Conservation (phyloP, 2,113 vertebrate genomes). For the Parus major region DNA sequence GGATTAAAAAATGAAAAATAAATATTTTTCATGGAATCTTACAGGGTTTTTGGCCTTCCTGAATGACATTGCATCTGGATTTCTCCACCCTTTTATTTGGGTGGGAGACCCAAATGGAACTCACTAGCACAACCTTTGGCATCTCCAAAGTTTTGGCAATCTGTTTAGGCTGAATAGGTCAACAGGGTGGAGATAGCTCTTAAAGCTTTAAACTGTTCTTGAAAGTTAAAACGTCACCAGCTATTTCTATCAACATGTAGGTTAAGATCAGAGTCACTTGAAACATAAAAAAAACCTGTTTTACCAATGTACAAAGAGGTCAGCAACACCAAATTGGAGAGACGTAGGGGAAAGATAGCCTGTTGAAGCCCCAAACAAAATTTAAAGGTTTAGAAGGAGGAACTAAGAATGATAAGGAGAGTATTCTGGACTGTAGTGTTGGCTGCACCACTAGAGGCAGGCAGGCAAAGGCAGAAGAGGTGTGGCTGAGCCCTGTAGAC, state of each 20-base stretch:
- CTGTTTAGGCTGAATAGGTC: conserved; percentile 40
- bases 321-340: background rate
- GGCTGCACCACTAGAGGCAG: background rate
- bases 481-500: conserved; percentile 29
- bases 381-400: background rate
- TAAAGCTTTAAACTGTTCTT: conserved; percentile 17
- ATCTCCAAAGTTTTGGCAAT: background rate
- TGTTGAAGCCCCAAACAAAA: background rate
- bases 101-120: conserved; percentile 20
- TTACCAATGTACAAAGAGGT: background rate
- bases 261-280: background rate
- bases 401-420: conserved; percentile 1
- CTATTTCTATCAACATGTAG: background rate
- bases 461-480: conserved; percentile 19
- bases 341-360: background rate
- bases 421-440: background rate
- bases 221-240: conserved; percentile 29
- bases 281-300: background rate
- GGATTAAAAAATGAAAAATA: conserved; percentile 23
- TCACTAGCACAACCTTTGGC: conserved; percentile 18
- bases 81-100: conserved; percentile 41
- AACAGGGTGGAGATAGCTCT: conserved; percentile 6
- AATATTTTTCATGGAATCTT: conserved; percentile 50
- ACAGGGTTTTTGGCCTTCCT: background rate
- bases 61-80: background rate